These are phyloP conservation scores for Aradophagus sp. DNA, from an alignment of 1,140 invertebrate genomes.

Conservation along the genomic window DNA sequence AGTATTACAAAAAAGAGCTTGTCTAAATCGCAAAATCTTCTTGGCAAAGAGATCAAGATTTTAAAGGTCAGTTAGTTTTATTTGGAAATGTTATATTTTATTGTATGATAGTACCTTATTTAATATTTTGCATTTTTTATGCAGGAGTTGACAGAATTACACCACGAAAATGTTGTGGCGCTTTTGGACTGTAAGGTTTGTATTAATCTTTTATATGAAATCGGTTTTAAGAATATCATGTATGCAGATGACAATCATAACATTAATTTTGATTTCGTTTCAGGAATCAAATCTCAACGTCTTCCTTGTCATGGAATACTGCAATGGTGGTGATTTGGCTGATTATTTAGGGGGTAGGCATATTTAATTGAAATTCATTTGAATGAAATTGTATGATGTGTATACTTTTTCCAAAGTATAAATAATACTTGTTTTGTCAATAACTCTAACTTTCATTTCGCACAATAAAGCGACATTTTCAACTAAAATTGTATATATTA, in stretches of 20 bases:
- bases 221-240: no score
- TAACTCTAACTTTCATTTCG: no score
- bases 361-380: background rate
- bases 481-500: no score
- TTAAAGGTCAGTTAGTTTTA: conserved; percentile 81
- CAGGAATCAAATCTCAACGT: conserved; percentile 93
- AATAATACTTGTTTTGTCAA: no score
- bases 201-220: no score
- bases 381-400: no score
- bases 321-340: conserved; percentile 98
- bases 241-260: no score
- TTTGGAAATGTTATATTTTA: no score
- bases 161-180: conserved; percentile 98
- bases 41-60: conserved; percentile 99
- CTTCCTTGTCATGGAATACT: conserved; percentile 99
- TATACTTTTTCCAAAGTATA: no score
- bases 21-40: conserved; percentile 95
- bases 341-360: conserved; percentile 93
- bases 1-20: conserved; percentile 98
- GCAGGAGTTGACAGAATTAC: conserved; percentile 94
- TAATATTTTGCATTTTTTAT: no score
- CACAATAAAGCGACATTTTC: no score
- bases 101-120: no score
- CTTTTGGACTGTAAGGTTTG: conserved; percentile 93
- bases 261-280: conserved; percentile 55